These are phyloP conservation scores for Psylliodes chrysocephalus DNA, from an alignment of 2,888 invertebrate genomes.

Conservation along the genomic window DNA sequence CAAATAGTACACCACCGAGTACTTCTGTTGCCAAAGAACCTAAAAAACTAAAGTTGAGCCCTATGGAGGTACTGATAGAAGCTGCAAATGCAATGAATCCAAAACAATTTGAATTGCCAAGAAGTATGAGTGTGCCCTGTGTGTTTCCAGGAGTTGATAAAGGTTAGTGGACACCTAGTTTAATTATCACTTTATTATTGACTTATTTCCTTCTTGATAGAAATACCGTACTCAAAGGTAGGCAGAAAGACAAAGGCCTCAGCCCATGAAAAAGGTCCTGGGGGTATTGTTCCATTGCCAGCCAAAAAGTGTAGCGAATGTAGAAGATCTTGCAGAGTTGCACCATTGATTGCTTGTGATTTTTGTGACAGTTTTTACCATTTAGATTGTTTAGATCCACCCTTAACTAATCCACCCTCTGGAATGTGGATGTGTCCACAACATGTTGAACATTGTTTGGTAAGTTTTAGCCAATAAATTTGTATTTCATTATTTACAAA, in stretches of 20 bases:
- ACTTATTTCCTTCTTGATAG: slow-evolving; percentile 53
- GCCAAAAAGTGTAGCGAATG: slow-evolving; percentile 88
- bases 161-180: slow-evolving; percentile 63
- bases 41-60: slow-evolving; percentile 68
- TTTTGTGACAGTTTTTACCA: slow-evolving; percentile 92
- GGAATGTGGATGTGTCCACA: slow-evolving; percentile 98
- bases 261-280: slow-evolving; percentile 52
- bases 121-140: slow-evolving; percentile 80
- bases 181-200: not conserved
- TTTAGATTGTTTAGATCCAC: slow-evolving; percentile 94
- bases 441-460: slow-evolving; percentile 90
- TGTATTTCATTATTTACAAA: too few species aligned
- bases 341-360: slow-evolving; percentile 91
- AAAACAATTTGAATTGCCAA: slow-evolving; percentile 87
- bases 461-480: slow-evolving; percentile 65
- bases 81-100: slow-evolving; percentile 90
- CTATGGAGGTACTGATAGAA: slow-evolving; percentile 82
- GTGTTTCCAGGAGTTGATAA: slow-evolving; percentile 87
- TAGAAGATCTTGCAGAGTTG: slow-evolving; percentile 82
- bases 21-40: slow-evolving; percentile 36
- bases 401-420: slow-evolving; percentile 86
- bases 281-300: slow-evolving; percentile 81
- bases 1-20: slow-evolving; percentile 53
- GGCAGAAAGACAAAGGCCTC: slow-evolving; percentile 43
- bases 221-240: slow-evolving; percentile 50